Percentiles rank a stretch among this genome's conserved stretches.
These are phyloP conservation scores for Saxicola maurus DNA, from an alignment of 2,797 vertebrate genomes.

Conservation along the genomic window DNA sequence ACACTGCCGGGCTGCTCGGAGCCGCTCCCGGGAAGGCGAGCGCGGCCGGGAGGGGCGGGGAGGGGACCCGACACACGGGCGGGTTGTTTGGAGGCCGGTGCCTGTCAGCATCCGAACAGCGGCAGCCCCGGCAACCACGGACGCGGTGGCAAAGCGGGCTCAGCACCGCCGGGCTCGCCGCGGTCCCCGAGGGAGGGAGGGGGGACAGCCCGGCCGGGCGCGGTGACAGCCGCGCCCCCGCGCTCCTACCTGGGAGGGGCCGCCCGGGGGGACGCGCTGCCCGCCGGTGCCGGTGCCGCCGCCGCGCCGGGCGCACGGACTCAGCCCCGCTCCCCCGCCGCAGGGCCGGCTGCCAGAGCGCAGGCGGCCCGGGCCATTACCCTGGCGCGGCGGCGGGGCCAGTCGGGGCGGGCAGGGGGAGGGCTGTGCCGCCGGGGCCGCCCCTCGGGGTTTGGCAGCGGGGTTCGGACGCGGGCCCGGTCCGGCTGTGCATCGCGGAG, in stretches of 20 bases:
- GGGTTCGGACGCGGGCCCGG: background rate
- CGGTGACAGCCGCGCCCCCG: conserved; percentile 15
- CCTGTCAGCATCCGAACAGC: background rate
- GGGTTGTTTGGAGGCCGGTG: background rate
- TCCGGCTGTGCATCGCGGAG: background rate
- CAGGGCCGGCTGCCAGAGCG: background rate
- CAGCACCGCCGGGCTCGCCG: background rate
- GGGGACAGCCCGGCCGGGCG: background rate
- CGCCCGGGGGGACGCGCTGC: background rate
- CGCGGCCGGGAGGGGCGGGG: background rate
- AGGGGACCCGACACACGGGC: background rate
- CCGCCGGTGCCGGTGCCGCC: background rate
- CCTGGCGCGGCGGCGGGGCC: conserved; percentile 11
- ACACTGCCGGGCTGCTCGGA: background rate
- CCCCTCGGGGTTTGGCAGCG: conserved; percentile 31
- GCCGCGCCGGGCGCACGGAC: background rate
- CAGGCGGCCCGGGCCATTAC: conserved; percentile 11
- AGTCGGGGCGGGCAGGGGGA: conserved; percentile 39
- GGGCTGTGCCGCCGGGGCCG: conserved; percentile 45
- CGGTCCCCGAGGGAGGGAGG: background rate
- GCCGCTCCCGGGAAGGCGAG: background rate
- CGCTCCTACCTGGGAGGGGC: conserved; percentile 25
- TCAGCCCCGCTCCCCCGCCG: background rate
- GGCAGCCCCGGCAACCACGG: conserved; percentile 35
- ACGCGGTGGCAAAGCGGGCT: background rate